A percentile compares a stretch with the other conserved stretches of the same genome.
Evolutionary conservation across 1,140 invertebrate genomes (phyloP).

Genomic region (Bursaphelenchus mucronatus): DNA sequence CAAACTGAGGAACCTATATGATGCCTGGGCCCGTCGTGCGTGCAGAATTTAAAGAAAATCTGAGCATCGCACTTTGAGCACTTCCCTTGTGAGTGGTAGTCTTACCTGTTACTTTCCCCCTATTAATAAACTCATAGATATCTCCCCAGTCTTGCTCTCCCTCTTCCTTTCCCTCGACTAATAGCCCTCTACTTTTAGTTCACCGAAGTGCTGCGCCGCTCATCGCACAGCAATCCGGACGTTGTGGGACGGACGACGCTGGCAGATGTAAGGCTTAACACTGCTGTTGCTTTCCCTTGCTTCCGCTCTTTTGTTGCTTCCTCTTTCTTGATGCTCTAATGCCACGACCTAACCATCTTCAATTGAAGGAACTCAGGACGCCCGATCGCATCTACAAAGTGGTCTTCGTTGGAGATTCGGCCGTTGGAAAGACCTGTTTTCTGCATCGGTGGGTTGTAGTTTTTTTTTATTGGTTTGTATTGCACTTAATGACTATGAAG

Average conservation of each 20-base stretch:
- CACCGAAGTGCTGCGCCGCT: slow-evolving; percentile 33
- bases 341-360: not conserved
- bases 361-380: slow-evolving; percentile 44
- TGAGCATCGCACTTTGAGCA: too few species aligned
- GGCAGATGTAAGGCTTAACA: slow-evolving; percentile 13
- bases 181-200: slow-evolving; percentile 26
- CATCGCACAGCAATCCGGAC: slow-evolving; percentile 31
- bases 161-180: too few species aligned
- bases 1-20: too few species aligned
- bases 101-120: too few species aligned
- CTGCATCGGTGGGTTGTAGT: slow-evolving; percentile 62
- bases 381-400: slow-evolving; percentile 67
- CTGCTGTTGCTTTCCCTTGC: not conserved
- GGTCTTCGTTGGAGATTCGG: slow-evolving; percentile 67
- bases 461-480: slow-evolving; percentile 6
- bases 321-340: slow-evolving; percentile 4
- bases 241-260: slow-evolving; percentile 11
- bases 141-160: too few species aligned
- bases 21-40: too few species aligned
- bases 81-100: too few species aligned
- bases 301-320: slow-evolving; percentile 15
- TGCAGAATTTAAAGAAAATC: too few species aligned
- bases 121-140: too few species aligned
- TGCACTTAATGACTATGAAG: slow-evolving; percentile 25
- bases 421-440: slow-evolving; percentile 68